These are phyloP conservation scores for Petrocephalus sullivani DNA, from an alignment of 2,797 vertebrate genomes.

Conservation along the genomic window DNA sequence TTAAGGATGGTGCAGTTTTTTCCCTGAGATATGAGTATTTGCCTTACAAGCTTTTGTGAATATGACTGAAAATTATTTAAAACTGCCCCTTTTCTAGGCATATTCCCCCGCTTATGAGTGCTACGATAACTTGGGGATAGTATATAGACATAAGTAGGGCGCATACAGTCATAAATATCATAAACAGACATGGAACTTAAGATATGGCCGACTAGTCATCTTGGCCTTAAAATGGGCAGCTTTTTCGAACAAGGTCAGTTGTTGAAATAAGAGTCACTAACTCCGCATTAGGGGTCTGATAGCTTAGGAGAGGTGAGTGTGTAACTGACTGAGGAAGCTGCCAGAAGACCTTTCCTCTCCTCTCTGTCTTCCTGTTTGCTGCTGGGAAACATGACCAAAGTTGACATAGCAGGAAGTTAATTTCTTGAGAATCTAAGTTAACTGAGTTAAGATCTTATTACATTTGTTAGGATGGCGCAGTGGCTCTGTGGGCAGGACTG, in stretches of 20 bases:
- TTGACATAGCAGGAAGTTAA: too few relatives aligned
- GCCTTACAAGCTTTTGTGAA: background rate
- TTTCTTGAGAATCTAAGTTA: too few relatives aligned
- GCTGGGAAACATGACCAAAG: too few relatives aligned
- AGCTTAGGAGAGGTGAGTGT: background rate
- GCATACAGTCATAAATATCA: background rate
- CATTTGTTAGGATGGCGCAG: background rate
- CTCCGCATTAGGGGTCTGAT: background rate
- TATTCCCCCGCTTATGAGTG: background rate
- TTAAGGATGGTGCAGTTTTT: background rate
- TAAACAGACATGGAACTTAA: background rate
- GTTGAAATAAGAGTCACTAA: background rate
- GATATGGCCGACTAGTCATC: background rate
- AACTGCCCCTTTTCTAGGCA: background rate
- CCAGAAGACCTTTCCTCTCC: background rate
- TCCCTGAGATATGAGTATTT: background rate
- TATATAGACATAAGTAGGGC: too few relatives aligned
- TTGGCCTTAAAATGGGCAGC: background rate
- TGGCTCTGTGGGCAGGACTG: background rate
- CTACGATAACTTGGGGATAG: background rate
- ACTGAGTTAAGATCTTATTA: too few relatives aligned
- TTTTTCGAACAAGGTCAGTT: background rate
- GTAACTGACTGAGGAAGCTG: background rate
- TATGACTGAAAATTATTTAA: background rate
- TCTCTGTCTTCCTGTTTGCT: background rate